Conservation (phyloP, 2,797 vertebrate genomes). For the Macrochelys suwanniensis region DNA sequence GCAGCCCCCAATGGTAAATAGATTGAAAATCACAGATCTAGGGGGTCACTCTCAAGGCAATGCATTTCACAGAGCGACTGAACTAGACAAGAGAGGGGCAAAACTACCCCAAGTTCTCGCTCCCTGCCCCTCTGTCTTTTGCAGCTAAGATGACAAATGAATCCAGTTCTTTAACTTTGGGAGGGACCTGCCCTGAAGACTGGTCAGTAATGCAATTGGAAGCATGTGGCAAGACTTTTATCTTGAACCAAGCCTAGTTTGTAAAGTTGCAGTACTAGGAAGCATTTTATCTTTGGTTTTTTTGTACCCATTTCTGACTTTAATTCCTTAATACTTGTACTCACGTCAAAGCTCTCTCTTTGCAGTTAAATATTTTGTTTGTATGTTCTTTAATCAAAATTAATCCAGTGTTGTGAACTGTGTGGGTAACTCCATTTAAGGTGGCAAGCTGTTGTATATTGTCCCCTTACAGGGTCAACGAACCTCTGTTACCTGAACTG, state of each 20-base stretch:
- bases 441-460: neutral
- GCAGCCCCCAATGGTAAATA: no score
- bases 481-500: neutral
- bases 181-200: neutral
- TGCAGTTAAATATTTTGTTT: neutral
- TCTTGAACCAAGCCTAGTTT: neutral
- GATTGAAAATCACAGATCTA: no score
- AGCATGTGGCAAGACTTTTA: neutral
- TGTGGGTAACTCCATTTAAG: neutral
- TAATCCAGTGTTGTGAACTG: neutral
- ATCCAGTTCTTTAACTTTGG: neutral
- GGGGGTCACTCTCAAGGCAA: no score
- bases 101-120: neutral
- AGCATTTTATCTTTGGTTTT: neutral
- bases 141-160: neutral
- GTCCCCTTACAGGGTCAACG: neutral
- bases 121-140: neutral
- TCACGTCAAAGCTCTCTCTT: neutral
- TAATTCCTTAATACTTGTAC: neutral
- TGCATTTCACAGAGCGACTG: neutral
- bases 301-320: neutral
- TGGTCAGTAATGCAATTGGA: neutral
- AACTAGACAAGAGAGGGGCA: neutral
- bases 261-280: neutral
- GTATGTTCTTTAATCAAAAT: neutral